Percentiles rank a stretch among this genome's conserved stretches.
Conservation (phyloP, 2,113 vertebrate species). For the Calyptomena viridis region DNA sequence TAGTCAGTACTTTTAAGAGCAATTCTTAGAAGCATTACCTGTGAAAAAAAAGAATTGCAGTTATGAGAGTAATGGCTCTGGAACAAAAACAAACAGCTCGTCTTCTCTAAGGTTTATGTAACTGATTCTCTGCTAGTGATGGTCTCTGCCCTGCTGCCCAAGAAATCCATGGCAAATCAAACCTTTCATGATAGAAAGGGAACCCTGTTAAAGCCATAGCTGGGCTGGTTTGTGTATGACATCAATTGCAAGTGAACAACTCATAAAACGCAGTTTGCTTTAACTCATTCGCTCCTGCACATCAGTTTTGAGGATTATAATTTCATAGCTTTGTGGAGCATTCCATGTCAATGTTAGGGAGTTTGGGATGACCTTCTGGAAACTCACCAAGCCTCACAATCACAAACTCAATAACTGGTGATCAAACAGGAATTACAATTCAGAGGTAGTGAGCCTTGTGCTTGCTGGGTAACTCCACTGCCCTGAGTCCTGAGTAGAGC, state of each 20-base stretch:
- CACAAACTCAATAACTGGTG: neutral
- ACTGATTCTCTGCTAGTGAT: neutral
- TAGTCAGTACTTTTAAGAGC: neutral
- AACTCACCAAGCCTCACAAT: neutral
- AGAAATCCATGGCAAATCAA: neutral
- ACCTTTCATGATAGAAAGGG: neutral
- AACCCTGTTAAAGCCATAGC: neutral
- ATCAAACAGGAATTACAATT: neutral
- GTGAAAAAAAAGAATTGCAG: neutral
- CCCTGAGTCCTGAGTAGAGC: neutral
- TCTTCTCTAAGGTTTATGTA: neutral
- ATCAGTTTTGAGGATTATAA: neutral
- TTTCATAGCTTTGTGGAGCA: neutral
- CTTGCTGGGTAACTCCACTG: neutral
- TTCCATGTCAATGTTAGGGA: neutral
- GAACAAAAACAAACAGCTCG: neutral
- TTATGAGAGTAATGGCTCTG: neutral
- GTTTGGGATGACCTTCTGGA: neutral
- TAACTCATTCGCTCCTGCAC: neutral
- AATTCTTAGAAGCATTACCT: neutral
- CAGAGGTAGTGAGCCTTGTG: neutral
- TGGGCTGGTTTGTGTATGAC: neutral
- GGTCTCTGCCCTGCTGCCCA: neutral
- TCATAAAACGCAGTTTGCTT: neutral
- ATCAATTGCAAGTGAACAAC: neutral